Evolutionary conservation across 2,113 vertebrate genomes (phyloP), one percentile per base, ranked within the genome.

Genomic region (Oryzias javanicus): DNA sequence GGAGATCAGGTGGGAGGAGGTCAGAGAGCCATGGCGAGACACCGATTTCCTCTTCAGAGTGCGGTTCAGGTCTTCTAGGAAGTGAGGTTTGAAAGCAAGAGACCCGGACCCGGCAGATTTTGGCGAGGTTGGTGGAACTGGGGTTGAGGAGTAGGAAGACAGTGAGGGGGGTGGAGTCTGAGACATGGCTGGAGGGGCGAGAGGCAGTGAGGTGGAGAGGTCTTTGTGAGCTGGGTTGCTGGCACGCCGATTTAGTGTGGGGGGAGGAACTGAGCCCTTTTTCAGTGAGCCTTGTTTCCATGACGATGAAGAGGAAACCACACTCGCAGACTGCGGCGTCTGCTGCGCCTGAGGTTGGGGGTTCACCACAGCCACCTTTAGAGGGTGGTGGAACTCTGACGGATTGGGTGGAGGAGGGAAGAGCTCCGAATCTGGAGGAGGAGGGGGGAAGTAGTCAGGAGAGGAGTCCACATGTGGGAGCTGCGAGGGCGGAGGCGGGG

Each of bases 51-150:
- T 93, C 70, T 98, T 96, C 49, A 99, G 92, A 18, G 97, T 98
- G 91, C 97, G 92, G 89, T 98, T 98, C 53, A 99, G 95, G 88
- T 99, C 97, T 50, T 98, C 97, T 82, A 99, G 90, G 88, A 99
- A 99, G 20, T 94, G 94, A 0, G 97, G 94, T 87, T 97, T 97
- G 45, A 98, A 89, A 0, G 94, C 90, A 83, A 97, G 92, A 20
- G 78, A 52, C 88, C 49, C 27, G 0, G 84, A 79, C 5, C 62
- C 84, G 0, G 92, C 77, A 35, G 92, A 82, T 67, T 97, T 98
- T 5, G 97, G 96, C 1, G 95, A 96, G 8, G 95, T 95, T 81
- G 95, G 95, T 67, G 91, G 93, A 60, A 92, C 83, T 0, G 92
- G 85, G 16, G 89, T 88, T 66, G 68, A 74, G 14, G 77, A 80